Percentiles rank a stretch among this genome's conserved stretches.
Conservation (phyloP, 2,113 vertebrate genomes). For the Tragelaphus scriptus region DNA sequence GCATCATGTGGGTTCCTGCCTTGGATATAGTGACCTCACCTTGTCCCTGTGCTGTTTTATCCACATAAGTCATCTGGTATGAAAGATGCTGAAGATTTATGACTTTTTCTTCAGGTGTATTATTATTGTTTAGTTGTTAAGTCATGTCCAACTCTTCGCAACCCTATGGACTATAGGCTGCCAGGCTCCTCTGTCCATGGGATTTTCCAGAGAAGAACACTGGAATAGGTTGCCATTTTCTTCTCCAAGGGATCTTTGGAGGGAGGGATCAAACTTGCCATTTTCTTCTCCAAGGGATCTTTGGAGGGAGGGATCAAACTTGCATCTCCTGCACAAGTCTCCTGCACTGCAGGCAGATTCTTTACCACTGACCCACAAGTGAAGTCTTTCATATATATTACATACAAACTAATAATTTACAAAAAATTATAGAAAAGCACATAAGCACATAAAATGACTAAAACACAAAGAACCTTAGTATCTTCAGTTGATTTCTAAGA, state of each 20-base stretch:
- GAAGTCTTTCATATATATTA: background rate
- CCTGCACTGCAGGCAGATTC: background rate
- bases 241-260: background rate
- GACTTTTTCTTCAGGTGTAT: background rate
- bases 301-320: background rate
- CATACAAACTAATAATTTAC: background rate
- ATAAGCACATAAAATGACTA: background rate
- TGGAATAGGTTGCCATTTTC: background rate
- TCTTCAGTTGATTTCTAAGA: background rate
- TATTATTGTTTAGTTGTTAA: background rate
- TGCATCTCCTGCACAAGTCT: background rate
- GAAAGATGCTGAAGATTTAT: background rate
- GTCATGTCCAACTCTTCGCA: background rate
- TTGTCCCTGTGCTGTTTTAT: accelerated
- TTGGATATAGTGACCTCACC: accelerated
- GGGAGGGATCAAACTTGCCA: background rate
- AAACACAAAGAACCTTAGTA: background rate
- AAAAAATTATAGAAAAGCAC: background rate
- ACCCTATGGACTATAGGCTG: background rate
- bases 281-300: background rate
- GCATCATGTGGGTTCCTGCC: too few relatives aligned
- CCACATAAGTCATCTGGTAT: background rate
- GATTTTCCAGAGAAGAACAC: background rate
- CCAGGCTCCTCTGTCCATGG: background rate
- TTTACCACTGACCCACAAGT: background rate